Conservation (phyloP, 1,140 invertebrate genomes). For the Stegodyphus dumicola region DNA sequence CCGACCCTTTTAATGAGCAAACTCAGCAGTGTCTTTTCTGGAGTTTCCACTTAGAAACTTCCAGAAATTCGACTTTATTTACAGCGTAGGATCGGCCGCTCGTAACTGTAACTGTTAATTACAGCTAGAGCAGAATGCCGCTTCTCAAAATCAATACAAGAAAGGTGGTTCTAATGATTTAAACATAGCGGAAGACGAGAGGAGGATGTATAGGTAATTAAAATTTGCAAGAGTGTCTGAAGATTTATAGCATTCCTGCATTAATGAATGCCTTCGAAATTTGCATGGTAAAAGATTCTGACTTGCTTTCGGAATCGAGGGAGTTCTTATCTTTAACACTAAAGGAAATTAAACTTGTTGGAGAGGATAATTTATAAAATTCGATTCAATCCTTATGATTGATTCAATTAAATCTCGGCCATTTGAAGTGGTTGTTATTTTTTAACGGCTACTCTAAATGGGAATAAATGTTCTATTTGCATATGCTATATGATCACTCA, state of each 20-base stretch:
- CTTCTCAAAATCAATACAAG: conserved; percentile 38
- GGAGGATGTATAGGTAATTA: conserved; percentile 18
- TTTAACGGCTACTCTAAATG: no score
- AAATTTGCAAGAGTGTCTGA: conserved; percentile 36
- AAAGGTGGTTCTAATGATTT: conserved; percentile 41
- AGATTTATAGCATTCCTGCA: conserved; percentile 23
- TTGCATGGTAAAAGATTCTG: no score
- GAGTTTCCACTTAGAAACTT: neutral
- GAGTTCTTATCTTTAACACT: no score
- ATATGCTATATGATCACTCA: no score
- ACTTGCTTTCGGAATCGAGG: no score
- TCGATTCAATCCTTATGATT: no score
- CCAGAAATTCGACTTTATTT: conserved; percentile 9
- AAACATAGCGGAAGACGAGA: conserved; percentile 18
- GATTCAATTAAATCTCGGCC: no score
- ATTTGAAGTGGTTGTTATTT: no score
- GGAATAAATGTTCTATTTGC: no score
- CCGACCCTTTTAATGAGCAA: neutral
- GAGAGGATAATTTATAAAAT: no score
- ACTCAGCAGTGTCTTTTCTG: neutral
- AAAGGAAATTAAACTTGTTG: no score
- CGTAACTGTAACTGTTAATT: conserved; percentile 42
- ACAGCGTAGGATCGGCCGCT: neutral
- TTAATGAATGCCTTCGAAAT: no score
- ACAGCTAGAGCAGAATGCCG: conserved; percentile 1